Evolutionary conservation across 2,797 vertebrate genomes (phyloP).

Genomic region (Rhyacichthys aspro): DNA sequence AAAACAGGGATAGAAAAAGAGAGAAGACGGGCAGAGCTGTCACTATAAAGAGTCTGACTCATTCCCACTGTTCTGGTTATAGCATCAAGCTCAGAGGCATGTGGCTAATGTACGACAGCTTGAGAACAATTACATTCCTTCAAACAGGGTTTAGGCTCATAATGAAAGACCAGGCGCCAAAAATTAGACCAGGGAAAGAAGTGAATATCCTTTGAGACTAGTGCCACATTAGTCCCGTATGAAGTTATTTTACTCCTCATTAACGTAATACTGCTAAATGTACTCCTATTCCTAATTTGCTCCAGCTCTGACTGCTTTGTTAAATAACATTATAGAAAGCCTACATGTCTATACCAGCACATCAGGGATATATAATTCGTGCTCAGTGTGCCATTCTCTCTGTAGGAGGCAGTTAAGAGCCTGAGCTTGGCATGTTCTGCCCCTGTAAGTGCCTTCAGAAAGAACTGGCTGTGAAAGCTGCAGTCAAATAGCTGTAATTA

Average conservation of each 20-base stretch:
- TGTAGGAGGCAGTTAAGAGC: conserved; percentile 63
- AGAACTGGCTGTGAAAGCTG: conserved; percentile 73
- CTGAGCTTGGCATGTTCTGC: conserved; percentile 70
- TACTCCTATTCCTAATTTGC: neutral
- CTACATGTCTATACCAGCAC: conserved; percentile 14
- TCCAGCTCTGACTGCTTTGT: conserved; percentile 7
- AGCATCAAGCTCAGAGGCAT: conserved; percentile 67
- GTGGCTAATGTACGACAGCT: conserved; percentile 66
- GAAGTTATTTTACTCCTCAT: conserved; percentile 1
- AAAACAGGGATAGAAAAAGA: conserved; percentile 23
- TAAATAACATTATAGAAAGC: neutral
- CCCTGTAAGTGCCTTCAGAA: conserved; percentile 74
- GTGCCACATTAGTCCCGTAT: conserved; percentile 16
- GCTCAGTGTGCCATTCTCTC: conserved; percentile 50
- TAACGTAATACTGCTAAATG: conserved; percentile 1
- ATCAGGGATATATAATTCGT: conserved; percentile 41
- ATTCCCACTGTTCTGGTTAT: conserved; percentile 69
- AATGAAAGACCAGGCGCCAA: conserved; percentile 27
- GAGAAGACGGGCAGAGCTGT: conserved; percentile 51
- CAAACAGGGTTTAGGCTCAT: conserved; percentile 62
- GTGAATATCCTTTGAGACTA: conserved; percentile 32
- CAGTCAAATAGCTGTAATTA: conserved; percentile 83
- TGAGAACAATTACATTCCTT: conserved; percentile 69
- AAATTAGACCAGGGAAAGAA: conserved; percentile 17
- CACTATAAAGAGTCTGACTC: conserved; percentile 71